Evolutionary conservation across 1,140 invertebrate genomes (phyloP), one percentile per base, ranked within the genome.

Genomic region (Parapsyche elsis): DNA sequence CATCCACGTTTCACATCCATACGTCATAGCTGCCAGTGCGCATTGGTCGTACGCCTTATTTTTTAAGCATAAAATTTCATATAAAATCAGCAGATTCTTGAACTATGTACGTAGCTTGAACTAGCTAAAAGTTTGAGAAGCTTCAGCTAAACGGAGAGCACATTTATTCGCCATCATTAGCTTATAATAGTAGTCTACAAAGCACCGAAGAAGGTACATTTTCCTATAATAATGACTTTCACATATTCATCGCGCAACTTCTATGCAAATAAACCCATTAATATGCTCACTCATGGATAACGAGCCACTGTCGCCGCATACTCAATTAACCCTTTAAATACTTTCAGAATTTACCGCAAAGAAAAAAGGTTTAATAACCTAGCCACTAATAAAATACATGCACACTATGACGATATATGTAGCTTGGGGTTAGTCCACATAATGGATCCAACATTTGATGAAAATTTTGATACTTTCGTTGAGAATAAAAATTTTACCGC

Each of bases 241-340:
- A 77, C 75, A 77, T 77, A 77, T 77, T 77, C 75, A 77, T 77
- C 75, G 57, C 75, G 24, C 16, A 12, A 77, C 75, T 77, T 64
- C 23, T 26, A 77, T 77, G 57, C 30, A 46, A 77, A 77, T 45
- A 16, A 76, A 61, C 57, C 75, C 57, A 77, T 77, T 77, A 77
- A 77, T 77, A 77, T 77, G 53, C 75, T 64, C 75, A 77, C 75
- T 77, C 75, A 46, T 64, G 75, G n/a, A 57, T 75, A 57, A 75
- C 75, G 24, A 57, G 24, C 73, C 46, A 46, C 46, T 73, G 71
- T 73, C 44, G 10, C 5, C 59, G 19, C 24, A 23, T 12, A 67
- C 10, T 73, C 71, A 73, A 73, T 73, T 73, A 73, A 53, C 49
- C 49, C 49, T 12, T 53, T 53, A 53, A 38, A 14, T 53, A 16